Evolutionary conservation across 2,113 vertebrate genomes (phyloP).

Genomic region (Hydropotes inermis): DNA sequence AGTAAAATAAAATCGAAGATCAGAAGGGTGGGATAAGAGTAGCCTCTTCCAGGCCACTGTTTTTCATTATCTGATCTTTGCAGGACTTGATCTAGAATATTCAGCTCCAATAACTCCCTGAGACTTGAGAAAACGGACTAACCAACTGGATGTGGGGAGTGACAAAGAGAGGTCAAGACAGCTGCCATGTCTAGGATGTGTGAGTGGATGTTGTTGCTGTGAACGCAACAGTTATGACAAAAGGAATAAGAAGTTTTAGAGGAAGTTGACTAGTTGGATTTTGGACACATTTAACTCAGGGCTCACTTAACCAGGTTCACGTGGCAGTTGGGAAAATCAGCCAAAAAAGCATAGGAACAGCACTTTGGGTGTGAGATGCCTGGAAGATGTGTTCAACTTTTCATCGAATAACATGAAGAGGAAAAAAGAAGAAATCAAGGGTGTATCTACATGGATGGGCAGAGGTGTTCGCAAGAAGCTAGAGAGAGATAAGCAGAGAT

Average conservation of each 20-base stretch:
- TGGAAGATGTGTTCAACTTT: not conserved
- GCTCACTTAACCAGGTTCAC: not conserved
- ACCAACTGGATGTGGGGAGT: no score
- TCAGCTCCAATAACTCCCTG: not conserved
- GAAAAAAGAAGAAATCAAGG: not conserved
- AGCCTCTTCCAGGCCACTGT: not conserved
- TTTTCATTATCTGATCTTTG: not conserved
- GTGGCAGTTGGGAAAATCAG: not conserved
- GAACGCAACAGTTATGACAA: not conserved
- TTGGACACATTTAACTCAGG: not conserved
- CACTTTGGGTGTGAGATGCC: not conserved
- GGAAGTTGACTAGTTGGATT: not conserved
- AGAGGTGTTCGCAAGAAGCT: not conserved
- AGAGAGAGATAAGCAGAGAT: not conserved
- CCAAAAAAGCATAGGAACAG: not conserved
- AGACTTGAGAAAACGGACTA: not conserved
- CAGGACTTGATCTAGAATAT: not conserved
- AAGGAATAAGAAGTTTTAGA: not conserved
- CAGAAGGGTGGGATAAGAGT: not conserved
- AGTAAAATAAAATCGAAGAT: not conserved
- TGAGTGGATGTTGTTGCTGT: not conserved
- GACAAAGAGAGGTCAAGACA: rapidly evolving
- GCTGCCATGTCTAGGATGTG: not conserved
- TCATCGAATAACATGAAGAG: not conserved
- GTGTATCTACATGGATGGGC: not conserved